A percentile compares a stretch with the other conserved stretches of the same genome.
phyloP scores from a whole-genome alignment of 2,888 invertebrate species.

The Lasioglossum malachurum region DNA sequence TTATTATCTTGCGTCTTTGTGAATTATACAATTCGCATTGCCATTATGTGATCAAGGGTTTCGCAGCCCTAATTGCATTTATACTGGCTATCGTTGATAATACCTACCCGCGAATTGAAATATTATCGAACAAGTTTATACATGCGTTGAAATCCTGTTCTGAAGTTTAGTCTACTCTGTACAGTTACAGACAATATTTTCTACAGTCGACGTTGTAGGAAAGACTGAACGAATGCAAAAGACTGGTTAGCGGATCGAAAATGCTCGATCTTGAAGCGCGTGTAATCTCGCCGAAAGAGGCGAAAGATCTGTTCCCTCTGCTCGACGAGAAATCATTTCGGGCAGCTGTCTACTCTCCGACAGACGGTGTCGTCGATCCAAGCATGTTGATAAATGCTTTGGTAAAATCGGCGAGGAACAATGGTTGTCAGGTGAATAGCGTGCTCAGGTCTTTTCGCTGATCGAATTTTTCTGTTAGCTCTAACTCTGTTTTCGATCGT shows the following conservation, averaged over 20 bases:
- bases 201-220: constrained; percentile 84
- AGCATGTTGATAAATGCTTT: constrained; percentile 92
- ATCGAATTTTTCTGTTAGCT: background rate
- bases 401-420: constrained; percentile 89
- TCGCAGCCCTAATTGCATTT: too few species aligned
- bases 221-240: constrained; percentile 93
- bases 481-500: constrained; percentile 31
- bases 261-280: constrained; percentile 92
- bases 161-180: too few species aligned
- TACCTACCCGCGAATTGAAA: background rate
- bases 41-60: too few species aligned
- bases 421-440: constrained; percentile 89
- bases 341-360: constrained; percentile 92
- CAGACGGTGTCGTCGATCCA: constrained; percentile 94
- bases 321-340: constrained; percentile 90
- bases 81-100: too few species aligned
- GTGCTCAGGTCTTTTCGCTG: background rate
- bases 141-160: background rate
- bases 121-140: background rate
- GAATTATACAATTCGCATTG: too few species aligned
- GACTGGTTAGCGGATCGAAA: constrained; percentile 92
- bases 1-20: too few species aligned
- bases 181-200: background rate
- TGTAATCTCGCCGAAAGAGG: constrained; percentile 90
- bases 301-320: constrained; percentile 91